These are phyloP conservation scores for Homarus gammarus DNA, from an alignment of 2,888 invertebrate species.

Conservation along the genomic window DNA sequence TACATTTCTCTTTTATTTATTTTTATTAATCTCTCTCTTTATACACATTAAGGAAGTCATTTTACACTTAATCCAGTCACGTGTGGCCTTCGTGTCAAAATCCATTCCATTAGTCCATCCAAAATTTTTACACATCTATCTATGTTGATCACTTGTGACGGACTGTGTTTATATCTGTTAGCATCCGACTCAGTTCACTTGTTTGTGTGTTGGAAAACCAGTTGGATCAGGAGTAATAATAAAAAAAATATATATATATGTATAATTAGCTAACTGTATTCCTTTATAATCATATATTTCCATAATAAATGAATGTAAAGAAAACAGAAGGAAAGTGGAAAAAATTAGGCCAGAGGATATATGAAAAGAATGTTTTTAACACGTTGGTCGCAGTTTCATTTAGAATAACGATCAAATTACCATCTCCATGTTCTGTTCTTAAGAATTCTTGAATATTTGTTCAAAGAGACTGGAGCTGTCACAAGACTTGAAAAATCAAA, in stretches of 20 bases:
- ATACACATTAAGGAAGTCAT: no score
- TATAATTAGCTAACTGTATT: neutral
- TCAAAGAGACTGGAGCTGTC: conserved; percentile 13
- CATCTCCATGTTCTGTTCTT: neutral
- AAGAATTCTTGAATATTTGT: neutral
- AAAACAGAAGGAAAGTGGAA: neutral
- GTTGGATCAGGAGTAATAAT: no score
- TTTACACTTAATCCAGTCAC: no score
- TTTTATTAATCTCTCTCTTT: no score
- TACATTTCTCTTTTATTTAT: no score
- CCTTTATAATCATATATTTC: neutral
- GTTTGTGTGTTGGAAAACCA: no score
- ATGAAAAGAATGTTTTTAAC: neutral
- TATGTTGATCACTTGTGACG: no score
- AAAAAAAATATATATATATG: neutral
- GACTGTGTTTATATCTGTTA: no score
- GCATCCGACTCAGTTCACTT: no score
- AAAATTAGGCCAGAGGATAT: neutral
- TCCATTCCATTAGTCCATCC: no score
- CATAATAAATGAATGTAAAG: neutral
- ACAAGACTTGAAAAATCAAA: conserved; percentile 40
- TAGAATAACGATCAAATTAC: conserved; percentile 6
- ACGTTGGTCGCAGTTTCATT: neutral
- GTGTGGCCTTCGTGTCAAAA: no score
- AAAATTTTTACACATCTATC: no score